phyloP scores from a whole-genome alignment of 2,113 vertebrate genomes.

The Semnornis frantzii region DNA sequence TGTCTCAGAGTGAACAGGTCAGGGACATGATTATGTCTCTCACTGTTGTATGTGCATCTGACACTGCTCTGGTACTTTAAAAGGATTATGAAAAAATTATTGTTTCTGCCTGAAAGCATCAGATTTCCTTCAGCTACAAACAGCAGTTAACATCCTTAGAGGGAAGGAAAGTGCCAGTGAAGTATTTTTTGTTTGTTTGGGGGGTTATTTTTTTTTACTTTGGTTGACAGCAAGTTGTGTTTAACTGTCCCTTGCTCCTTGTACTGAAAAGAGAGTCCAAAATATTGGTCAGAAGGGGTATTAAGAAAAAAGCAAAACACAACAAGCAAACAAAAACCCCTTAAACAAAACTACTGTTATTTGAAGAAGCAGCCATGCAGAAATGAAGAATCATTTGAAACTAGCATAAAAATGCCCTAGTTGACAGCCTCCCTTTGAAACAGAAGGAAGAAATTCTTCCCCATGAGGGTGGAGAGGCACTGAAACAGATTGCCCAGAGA shows the following conservation, averaged over 20 bases:
- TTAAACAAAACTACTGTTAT: not conserved
- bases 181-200: not conserved
- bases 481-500: too few relatives aligned
- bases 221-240: not conserved
- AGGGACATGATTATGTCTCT: not conserved
- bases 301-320: not conserved
- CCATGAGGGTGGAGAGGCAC: too few relatives aligned
- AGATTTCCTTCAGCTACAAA: not conserved
- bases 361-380: not conserved
- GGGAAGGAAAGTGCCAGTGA: not conserved
- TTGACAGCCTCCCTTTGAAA: not conserved
- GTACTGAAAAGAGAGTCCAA: not conserved
- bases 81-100: not conserved
- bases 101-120: not conserved
- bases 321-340: not conserved
- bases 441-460: too few relatives aligned
- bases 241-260: not conserved
- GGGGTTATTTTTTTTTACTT: not conserved
- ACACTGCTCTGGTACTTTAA: not conserved
- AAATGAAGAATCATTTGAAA: not conserved
- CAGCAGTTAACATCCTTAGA: not conserved
- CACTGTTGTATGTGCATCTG: not conserved
- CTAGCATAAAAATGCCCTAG: not conserved
- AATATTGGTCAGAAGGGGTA: not conserved
- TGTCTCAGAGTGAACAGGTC: not conserved